phyloP scores from a whole-genome alignment of 1,140 invertebrate species.

The Trissolcus basalis region DNA sequence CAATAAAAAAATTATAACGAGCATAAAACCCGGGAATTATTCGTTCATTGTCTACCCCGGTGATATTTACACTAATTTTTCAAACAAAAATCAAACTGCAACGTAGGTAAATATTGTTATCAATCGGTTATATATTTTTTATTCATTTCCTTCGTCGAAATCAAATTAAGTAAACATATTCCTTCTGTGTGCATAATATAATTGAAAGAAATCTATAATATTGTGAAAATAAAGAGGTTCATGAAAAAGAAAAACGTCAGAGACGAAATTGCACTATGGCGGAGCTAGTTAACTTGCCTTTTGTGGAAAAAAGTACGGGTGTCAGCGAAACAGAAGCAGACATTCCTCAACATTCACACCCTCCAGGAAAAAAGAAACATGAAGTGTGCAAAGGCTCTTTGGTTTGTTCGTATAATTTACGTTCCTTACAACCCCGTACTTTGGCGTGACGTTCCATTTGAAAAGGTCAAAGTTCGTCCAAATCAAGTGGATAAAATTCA shows the following conservation, averaged over 20 bases:
- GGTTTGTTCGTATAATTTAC: conserved; percentile 18
- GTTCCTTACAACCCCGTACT: conserved; percentile 6
- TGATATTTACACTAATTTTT: no score
- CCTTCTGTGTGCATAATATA: no score
- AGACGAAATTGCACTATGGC: neutral
- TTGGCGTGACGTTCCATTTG: neutral
- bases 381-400: conserved; percentile 15
- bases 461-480: conserved; percentile 6
- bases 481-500: conserved; percentile 5
- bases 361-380: conserved; percentile 9
- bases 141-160: no score
- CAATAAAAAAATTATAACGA: no score
- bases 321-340: conserved; percentile 3
- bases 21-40: no score
- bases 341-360: conserved; percentile 2
- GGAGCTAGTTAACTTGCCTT: conserved; percentile 3
- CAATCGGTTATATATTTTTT: no score
- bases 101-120: no score
- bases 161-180: no score
- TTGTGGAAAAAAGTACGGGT: conserved; percentile 2
- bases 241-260: neutral
- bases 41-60: no score
- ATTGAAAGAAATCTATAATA: no score
- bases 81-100: no score
- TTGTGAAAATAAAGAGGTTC: neutral